A percentile compares a stretch with the other conserved stretches of the same genome.
Conservation (phyloP, 2,113 vertebrate species). For the Otis tarda region DNA sequence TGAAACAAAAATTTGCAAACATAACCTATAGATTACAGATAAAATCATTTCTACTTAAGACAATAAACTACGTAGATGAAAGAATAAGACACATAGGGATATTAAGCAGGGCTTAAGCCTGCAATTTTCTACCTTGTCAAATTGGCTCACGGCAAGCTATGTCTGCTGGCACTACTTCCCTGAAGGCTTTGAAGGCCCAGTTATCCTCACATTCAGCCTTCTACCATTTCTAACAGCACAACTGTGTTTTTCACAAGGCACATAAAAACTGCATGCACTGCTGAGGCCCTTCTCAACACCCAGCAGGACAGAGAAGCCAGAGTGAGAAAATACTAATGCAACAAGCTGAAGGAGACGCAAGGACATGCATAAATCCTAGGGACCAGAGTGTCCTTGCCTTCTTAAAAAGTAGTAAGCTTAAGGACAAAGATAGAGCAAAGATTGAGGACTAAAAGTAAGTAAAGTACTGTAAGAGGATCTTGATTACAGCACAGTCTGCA, state of each 20-base stretch:
- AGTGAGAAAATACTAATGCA: neutral
- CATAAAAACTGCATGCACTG: neutral
- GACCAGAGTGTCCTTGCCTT: neutral
- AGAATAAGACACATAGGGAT: neutral
- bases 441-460: neutral
- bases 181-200: neutral
- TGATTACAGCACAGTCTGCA: neutral
- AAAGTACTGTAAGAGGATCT: neutral
- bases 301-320: neutral
- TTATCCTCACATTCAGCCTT: neutral
- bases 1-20: conserved; percentile 66
- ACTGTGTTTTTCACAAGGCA: neutral
- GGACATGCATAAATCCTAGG: neutral
- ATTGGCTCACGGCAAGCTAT: neutral
- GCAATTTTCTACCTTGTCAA: neutral
- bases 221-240: neutral
- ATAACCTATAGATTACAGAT: neutral
- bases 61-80: neutral
- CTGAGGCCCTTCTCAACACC: neutral
- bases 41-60: neutral
- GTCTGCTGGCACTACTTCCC: neutral
- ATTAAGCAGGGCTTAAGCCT: neutral
- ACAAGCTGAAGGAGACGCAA: neutral
- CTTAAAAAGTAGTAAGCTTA: neutral
- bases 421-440: conserved; percentile 1